A percentile compares a stretch with the other conserved stretches of the same genome.
These are phyloP conservation scores for Drosophila ambigua DNA, from an alignment of 1,140 invertebrate species.

Conservation along the genomic window DNA sequence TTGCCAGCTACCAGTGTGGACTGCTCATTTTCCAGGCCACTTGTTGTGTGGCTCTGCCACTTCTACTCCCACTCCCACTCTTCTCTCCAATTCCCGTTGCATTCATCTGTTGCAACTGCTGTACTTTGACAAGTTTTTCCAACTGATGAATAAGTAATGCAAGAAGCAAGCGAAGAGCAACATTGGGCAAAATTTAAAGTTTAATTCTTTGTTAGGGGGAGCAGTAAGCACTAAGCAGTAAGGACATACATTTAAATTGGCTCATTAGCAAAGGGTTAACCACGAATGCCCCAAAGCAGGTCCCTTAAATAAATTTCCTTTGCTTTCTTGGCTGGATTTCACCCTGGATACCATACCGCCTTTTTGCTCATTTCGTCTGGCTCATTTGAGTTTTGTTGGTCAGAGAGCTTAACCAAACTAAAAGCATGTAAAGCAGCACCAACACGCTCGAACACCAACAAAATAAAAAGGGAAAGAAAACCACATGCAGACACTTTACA, in stretches of 20 bases:
- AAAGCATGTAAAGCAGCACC: slow-evolving; percentile 70
- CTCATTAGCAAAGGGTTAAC: slow-evolving; percentile 79
- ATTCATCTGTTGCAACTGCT: slow-evolving; percentile 17
- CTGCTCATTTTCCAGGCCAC: slow-evolving; percentile 71
- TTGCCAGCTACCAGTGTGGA: neutral
- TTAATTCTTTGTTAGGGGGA: slow-evolving; percentile 12
- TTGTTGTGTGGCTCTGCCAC: slow-evolving; percentile 32
- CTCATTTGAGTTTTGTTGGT: slow-evolving; percentile 74
- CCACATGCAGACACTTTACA: slow-evolving; percentile 57
- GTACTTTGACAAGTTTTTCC: slow-evolving; percentile 25
- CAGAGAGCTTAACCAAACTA: slow-evolving; percentile 75
- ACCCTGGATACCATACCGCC: slow-evolving; percentile 1
- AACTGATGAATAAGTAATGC: slow-evolving; percentile 22
- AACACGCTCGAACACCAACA: neutral
- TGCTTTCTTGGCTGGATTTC: slow-evolving; percentile 33
- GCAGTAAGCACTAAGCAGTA: neutral
- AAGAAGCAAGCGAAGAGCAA: neutral
- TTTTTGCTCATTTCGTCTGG: slow-evolving; percentile 33
- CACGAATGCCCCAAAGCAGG: slow-evolving; percentile 56
- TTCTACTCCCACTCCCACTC: neutral
- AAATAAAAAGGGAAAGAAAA: slow-evolving; percentile 37
- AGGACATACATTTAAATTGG: slow-evolving; percentile 76
- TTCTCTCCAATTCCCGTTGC: slow-evolving; percentile 26
- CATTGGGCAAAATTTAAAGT: slow-evolving; percentile 29
- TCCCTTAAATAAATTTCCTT: slow-evolving; percentile 51